Conservation (phyloP, 2,888 invertebrate genomes). For the Hemicrepidius hirtus region DNA sequence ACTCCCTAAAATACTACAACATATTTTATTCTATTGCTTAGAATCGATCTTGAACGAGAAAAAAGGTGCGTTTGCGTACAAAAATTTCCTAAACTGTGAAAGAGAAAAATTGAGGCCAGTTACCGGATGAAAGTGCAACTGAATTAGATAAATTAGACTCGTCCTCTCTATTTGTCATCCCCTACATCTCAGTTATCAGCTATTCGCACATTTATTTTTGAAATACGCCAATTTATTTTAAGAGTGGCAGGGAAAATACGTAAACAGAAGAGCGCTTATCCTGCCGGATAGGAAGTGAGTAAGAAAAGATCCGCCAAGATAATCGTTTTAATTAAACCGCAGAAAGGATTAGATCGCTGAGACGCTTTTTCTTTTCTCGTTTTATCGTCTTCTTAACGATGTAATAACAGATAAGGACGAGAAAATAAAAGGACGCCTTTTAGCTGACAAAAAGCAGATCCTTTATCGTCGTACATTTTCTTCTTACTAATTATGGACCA, state of each 20-base stretch:
- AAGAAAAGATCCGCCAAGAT: conserved; percentile 40
- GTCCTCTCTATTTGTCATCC: conserved; percentile 35
- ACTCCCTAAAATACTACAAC: neutral
- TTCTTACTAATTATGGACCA: conserved; percentile 23
- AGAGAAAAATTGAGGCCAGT: conserved; percentile 24
- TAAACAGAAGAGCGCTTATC: conserved; percentile 25
- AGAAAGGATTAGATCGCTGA: conserved; percentile 48
- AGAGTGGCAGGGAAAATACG: conserved; percentile 26
- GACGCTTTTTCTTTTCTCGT: conserved; percentile 44
- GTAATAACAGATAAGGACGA: conserved; percentile 51
- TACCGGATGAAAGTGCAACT: conserved; percentile 36
- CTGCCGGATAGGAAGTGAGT: conserved; percentile 27
- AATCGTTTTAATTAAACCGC: conserved; percentile 51
- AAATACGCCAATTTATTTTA: conserved; percentile 34
- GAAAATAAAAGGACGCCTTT: conserved; percentile 46
- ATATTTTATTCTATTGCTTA: conserved; percentile 8
- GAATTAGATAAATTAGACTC: conserved; percentile 38
- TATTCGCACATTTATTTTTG: conserved; percentile 32
- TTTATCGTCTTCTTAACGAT: conserved; percentile 51
- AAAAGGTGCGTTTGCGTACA: neutral
- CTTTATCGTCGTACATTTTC: conserved; percentile 25
- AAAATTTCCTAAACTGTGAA: neutral
- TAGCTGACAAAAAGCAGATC: conserved; percentile 40
- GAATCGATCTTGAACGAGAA: conserved; percentile 5
- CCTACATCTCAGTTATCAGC: conserved; percentile 26